Conservation (phyloP, 2,888 invertebrate species). For the Sussaba pulchella region DNA sequence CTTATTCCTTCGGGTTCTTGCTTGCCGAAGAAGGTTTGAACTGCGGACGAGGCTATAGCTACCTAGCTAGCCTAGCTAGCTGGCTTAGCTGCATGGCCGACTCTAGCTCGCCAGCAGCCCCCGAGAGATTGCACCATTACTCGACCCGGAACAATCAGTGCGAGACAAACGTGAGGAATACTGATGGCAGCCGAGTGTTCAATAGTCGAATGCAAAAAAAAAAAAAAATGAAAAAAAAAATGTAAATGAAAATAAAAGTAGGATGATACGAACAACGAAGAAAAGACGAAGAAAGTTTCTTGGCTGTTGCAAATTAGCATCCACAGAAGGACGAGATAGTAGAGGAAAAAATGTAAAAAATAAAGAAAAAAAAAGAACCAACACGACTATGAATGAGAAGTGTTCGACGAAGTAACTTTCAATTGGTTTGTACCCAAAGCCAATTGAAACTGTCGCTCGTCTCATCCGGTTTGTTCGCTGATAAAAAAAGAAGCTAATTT, state of each 20-base stretch:
- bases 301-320: slow-evolving; percentile 25
- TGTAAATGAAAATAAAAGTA: neutral
- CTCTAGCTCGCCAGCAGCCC: slow-evolving; percentile 38
- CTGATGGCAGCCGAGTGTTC: slow-evolving; percentile 71
- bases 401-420: slow-evolving; percentile 35
- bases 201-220: slow-evolving; percentile 34
- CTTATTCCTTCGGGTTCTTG: slow-evolving; percentile 66
- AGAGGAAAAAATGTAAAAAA: neutral
- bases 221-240: slow-evolving; percentile 20
- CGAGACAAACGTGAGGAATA: slow-evolving; percentile 81
- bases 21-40: slow-evolving; percentile 37
- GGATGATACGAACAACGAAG: slow-evolving; percentile 21
- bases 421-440: slow-evolving; percentile 32
- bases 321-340: slow-evolving; percentile 7
- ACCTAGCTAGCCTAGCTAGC: no score
- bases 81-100: neutral
- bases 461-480: slow-evolving; percentile 30
- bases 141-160: slow-evolving; percentile 80
- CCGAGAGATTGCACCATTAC: slow-evolving; percentile 79
- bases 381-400: slow-evolving; percentile 24
- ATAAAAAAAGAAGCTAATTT: slow-evolving; percentile 22
- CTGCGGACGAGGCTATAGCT: slow-evolving; percentile 22
- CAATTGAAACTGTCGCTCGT: slow-evolving; percentile 26
- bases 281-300: slow-evolving; percentile 25
- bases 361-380: neutral